phyloP scores from a whole-genome alignment of 2,888 invertebrate genomes.

The Pseudolycoriella hygida region DNA sequence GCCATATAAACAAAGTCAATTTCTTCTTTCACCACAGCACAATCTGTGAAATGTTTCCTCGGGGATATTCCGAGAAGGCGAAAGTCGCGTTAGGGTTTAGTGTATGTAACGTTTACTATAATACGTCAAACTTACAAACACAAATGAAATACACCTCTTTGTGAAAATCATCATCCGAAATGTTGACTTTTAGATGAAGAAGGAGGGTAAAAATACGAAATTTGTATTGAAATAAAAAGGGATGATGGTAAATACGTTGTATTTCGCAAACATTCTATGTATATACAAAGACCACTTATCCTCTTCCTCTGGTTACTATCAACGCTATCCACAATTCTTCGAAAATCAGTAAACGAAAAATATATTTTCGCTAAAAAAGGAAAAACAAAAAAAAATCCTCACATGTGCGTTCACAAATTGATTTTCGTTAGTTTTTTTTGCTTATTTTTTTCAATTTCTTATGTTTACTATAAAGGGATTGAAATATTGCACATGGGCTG shows the following conservation, averaged over 20 bases:
- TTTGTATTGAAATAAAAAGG: not conserved
- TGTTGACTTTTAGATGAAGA: not conserved
- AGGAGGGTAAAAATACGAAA: not conserved
- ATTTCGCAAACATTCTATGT: no score
- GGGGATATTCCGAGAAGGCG: not conserved
- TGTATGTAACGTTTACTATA: not conserved
- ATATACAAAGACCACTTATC: no score
- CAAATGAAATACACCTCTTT: no score
- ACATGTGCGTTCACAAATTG: not conserved
- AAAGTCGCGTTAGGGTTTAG: not conserved
- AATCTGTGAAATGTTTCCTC: constrained; percentile 6
- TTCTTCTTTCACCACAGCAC: constrained; percentile 4
- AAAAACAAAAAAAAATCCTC: not conserved
- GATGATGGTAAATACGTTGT: not conserved
- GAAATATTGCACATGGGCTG: constrained; percentile 1
- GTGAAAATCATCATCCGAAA: no score
- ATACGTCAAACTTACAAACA: no score
- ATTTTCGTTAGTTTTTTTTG: not conserved
- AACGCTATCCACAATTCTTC: no score
- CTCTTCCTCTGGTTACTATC: no score
- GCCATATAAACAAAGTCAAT: constrained; percentile 4
- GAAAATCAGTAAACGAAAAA: not conserved
- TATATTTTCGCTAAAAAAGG: no score
- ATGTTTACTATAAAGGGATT: not conserved
- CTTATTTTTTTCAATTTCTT: constrained; percentile 1